Conservation (phyloP, 2,888 invertebrate species). For the Dyspetes luteomarginatus region DNA sequence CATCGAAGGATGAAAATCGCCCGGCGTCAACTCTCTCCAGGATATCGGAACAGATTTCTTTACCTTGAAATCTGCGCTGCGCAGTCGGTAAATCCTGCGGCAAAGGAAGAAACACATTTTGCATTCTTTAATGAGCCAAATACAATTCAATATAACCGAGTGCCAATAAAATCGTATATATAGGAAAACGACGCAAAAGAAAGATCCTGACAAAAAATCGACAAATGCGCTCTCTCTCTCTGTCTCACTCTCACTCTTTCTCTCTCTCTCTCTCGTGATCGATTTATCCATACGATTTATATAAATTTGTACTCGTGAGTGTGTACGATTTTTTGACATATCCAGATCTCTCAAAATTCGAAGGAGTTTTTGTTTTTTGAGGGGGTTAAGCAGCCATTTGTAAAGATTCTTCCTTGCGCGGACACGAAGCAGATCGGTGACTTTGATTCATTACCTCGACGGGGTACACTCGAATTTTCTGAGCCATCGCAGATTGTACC, state of each 20-base stretch:
- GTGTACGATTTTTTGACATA: conserved; percentile 41
- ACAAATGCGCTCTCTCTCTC: no score
- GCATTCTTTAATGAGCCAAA: conserved; percentile 21
- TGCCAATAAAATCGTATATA: conserved; percentile 23
- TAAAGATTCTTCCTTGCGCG: conserved; percentile 17
- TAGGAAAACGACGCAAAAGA: conserved; percentile 15
- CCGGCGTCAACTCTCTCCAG: conserved; percentile 33
- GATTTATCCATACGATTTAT: neutral
- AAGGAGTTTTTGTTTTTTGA: conserved; percentile 13
- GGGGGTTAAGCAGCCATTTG: conserved; percentile 33
- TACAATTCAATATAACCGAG: no score
- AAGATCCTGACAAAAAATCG: conserved; percentile 14
- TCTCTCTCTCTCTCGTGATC: conserved; percentile 28
- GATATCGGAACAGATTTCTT: conserved; percentile 60
- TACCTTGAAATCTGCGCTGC: conserved; percentile 59
- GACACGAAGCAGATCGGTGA: conserved; percentile 61
- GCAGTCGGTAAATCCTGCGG: conserved; percentile 62
- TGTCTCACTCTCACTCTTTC: no score
- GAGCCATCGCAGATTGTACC: conserved; percentile 43
- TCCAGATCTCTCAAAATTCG: conserved; percentile 10
- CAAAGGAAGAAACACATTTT: conserved; percentile 29
- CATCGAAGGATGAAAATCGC: conserved; percentile 62
- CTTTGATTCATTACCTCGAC: conserved; percentile 62
- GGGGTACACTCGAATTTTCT: conserved; percentile 44
- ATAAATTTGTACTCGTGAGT: conserved; percentile 18